Evolutionary conservation across 2,113 vertebrate genomes (phyloP).

Genomic region (Petromus typicus): DNA sequence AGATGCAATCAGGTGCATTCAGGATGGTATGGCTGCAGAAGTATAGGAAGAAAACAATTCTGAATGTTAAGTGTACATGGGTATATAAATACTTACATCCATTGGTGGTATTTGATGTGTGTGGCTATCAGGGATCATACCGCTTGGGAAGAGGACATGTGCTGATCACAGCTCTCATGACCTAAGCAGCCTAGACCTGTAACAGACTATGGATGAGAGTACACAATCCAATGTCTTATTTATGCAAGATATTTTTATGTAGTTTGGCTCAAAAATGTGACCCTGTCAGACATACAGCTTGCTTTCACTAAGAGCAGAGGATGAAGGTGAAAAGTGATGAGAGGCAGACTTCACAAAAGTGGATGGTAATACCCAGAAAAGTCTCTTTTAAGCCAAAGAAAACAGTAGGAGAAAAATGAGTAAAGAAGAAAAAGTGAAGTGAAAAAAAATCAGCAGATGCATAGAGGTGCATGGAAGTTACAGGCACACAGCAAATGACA

Average conservation of each 20-base stretch:
- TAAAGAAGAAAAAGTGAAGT: neutral
- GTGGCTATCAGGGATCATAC: neutral
- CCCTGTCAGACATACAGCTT: neutral
- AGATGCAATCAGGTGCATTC: too few species aligned
- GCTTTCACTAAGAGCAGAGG: neutral
- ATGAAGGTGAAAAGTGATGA: neutral
- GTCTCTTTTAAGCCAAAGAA: neutral
- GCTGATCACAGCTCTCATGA: neutral
- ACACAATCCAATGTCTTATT: neutral
- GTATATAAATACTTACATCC: neutral
- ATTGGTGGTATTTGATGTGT: neutral
- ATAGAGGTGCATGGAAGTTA: neutral
- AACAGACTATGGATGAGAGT: neutral
- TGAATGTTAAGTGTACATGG: neutral
- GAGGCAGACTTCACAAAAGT: neutral
- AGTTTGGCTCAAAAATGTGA: neutral
- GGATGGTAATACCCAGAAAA: neutral
- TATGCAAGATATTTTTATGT: neutral
- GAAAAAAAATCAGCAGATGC: neutral
- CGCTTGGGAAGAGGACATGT: neutral
- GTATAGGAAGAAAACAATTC: slow-evolving; percentile 17
- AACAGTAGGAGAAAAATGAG: neutral
- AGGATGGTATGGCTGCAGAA: too few species aligned
- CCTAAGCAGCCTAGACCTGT: neutral
- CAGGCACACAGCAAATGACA: neutral